A percentile compares a stretch with the other conserved stretches of the same genome.
phyloP scores from a whole-genome alignment of 2,888 invertebrate genomes.

The Apotomis capreana region DNA sequence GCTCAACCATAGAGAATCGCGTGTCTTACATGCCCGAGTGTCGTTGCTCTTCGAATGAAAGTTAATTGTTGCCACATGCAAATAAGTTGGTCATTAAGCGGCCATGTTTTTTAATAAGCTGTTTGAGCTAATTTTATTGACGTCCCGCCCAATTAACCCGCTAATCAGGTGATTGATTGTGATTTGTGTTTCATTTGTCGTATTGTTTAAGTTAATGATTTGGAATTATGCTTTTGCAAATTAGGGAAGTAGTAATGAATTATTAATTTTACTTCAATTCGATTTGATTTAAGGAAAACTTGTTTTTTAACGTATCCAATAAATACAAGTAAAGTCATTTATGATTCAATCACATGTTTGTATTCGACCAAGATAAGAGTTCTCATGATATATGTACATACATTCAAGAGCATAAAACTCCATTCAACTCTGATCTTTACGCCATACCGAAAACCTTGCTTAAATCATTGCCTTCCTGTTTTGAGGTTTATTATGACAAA shows the following conservation, averaged over 20 bases:
- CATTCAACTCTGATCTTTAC: no score
- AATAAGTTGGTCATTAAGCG: slow-evolving; percentile 22
- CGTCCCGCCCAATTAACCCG: slow-evolving; percentile 14
- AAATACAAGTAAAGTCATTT: no score
- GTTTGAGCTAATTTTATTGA: slow-evolving; percentile 28
- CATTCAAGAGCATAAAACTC: not conserved
- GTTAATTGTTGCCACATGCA: slow-evolving; percentile 40
- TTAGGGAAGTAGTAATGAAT: no score
- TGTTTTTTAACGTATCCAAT: no score
- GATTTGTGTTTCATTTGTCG: not conserved
- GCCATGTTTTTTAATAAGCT: slow-evolving; percentile 22
- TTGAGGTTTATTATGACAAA: no score
- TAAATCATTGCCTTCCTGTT: no score
- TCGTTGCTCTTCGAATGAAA: slow-evolving; percentile 36
- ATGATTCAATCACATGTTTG: no score
- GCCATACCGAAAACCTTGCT: no score
- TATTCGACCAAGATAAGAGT: no score
- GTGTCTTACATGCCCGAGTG: slow-evolving; percentile 24
- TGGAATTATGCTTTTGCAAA: not conserved
- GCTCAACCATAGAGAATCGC: slow-evolving; percentile 31
- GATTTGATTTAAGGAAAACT: no score
- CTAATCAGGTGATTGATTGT: slow-evolving; percentile 15
- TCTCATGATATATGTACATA: no score
- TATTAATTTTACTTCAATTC: no score
- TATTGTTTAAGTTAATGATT: not conserved